Percentiles rank a stretch among this genome's conserved stretches.
These are phyloP conservation scores for Sarcophaga peregrina DNA, from an alignment of 1,140 invertebrate genomes.

Conservation along the genomic window DNA sequence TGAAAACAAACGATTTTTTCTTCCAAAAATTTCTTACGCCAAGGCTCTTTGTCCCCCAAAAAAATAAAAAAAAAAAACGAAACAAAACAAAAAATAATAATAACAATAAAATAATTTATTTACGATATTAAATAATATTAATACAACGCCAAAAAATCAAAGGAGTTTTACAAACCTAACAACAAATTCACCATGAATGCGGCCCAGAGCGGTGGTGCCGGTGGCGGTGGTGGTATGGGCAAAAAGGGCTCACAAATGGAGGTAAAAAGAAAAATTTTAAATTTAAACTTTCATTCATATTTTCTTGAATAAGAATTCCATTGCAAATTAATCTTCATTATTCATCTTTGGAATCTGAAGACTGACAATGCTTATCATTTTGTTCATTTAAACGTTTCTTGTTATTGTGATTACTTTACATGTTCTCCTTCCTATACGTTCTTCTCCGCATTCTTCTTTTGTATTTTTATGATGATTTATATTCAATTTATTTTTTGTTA, in stretches of 20 bases:
- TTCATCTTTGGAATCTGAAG: too few species aligned
- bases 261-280: conserved; percentile 56
- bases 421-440: too few species aligned
- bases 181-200: conserved; percentile 63
- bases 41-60: neutral
- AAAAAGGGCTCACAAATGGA: conserved; percentile 68
- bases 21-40: neutral
- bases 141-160: too few species aligned
- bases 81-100: too few species aligned
- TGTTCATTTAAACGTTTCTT: too few species aligned
- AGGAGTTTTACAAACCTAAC: neutral
- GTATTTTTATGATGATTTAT: conserved; percentile 10
- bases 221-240: conserved; percentile 63
- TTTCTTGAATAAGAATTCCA: too few species aligned
- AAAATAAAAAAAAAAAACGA: neutral
- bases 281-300: neutral
- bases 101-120: neutral
- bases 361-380: too few species aligned
- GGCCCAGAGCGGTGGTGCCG: conserved; percentile 67
- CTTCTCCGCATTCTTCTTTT: neutral
- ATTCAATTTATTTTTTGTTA: too few species aligned
- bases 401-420: too few species aligned
- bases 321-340: too few species aligned
- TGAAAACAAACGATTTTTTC: neutral
- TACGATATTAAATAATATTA: too few species aligned